These are phyloP conservation scores for Ichneumon xanthorius DNA, from an alignment of 2,888 invertebrate genomes.

Conservation along the genomic window DNA sequence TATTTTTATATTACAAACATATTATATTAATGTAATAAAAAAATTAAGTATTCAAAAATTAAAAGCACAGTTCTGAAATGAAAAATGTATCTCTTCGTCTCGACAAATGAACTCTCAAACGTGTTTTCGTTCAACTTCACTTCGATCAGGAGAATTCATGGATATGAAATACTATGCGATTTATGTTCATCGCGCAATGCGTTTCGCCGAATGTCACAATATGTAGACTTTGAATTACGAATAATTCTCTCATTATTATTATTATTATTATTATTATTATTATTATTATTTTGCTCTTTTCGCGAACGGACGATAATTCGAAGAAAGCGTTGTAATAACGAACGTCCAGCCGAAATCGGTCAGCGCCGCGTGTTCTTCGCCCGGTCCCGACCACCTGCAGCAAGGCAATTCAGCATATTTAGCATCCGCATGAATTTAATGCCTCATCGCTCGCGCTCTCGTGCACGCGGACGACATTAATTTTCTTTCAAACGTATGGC, in stretches of 20 bases:
- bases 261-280: no score
- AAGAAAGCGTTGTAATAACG: not conserved
- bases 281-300: not conserved
- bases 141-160: not conserved
- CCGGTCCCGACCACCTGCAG: constrained; percentile 76
- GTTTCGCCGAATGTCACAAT: not conserved
- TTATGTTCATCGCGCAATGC: not conserved
- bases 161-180: not conserved
- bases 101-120: not conserved
- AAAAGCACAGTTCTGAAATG: not conserved
- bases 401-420: constrained; percentile 78
- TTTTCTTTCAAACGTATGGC: constrained; percentile 69
- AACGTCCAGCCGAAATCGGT: constrained; percentile 75
- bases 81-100: not conserved
- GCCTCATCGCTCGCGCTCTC: constrained; percentile 69
- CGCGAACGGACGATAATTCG: not conserved
- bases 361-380: constrained; percentile 63
- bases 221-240: not conserved
- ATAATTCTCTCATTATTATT: not conserved
- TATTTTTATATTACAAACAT: no score
- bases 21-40: no score
- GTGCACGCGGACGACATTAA: constrained; percentile 73
- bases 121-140: not conserved
- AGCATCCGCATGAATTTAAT: constrained; percentile 77
- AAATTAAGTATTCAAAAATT: not conserved